These are phyloP conservation scores for Agapostemon virescens DNA, from an alignment of 2,888 invertebrate species.

Conservation along the genomic window DNA sequence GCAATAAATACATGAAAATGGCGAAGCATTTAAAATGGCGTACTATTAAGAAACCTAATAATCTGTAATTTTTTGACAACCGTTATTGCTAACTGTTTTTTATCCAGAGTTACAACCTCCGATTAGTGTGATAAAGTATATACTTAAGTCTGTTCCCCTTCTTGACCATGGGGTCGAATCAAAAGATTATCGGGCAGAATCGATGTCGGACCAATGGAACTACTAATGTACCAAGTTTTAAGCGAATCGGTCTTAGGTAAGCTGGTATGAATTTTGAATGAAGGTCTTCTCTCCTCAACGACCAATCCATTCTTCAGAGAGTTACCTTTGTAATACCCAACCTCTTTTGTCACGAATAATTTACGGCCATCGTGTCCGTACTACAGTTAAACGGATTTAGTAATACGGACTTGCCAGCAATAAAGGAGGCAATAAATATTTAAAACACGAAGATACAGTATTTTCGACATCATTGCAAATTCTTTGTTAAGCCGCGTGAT, in stretches of 20 bases:
- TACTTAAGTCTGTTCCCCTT: neutral
- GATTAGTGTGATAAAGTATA: neutral
- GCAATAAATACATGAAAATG: too few relatives aligned
- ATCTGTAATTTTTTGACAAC: neutral
- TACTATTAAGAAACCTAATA: neutral
- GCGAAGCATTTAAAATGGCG: too few relatives aligned
- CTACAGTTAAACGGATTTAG: neutral
- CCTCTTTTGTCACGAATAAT: neutral
- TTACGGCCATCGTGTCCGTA: neutral
- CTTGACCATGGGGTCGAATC: neutral
- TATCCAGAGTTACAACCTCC: neutral
- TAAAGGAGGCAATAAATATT: too few relatives aligned
- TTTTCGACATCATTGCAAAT: neutral
- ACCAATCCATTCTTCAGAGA: conserved; percentile 1
- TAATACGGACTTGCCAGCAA: neutral
- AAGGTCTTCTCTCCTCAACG: neutral
- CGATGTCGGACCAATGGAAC: neutral
- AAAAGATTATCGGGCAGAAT: neutral
- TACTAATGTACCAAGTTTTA: too few relatives aligned
- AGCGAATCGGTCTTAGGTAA: neutral
- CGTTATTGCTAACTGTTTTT: neutral
- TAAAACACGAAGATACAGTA: too few relatives aligned
- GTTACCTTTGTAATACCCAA: neutral
- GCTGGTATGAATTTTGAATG: neutral
- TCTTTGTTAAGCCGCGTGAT: neutral